phyloP scores from a whole-genome alignment of 2,797 vertebrate species.

The Acipenser oxyrinchus region DNA sequence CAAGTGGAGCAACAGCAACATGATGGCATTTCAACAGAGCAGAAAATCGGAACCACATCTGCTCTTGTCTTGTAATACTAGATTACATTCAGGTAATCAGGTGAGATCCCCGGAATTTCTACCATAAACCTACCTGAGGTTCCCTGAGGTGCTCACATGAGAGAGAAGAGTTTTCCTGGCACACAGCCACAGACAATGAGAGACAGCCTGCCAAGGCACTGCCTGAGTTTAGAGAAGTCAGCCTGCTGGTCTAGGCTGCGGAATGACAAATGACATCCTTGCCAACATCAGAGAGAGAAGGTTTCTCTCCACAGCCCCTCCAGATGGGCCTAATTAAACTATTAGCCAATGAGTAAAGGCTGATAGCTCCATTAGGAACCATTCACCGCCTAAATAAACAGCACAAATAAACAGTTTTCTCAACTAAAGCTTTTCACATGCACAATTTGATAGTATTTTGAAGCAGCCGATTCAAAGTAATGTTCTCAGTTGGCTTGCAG shows the following conservation, averaged over 20 bases:
- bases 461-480: conserved; percentile 1
- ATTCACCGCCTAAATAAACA: conserved; percentile 82
- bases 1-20: too few species aligned
- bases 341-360: conserved; percentile 80
- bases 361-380: conserved; percentile 92
- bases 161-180: too few species aligned
- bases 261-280: conserved; percentile 89
- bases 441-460: conserved; percentile 5
- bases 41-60: too few species aligned
- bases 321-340: conserved; percentile 99
- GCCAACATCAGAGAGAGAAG: conserved; percentile 66
- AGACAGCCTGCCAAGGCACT: too few species aligned
- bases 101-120: too few species aligned
- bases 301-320: conserved; percentile 74
- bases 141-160: too few species aligned
- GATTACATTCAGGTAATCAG: too few species aligned
- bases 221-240: too few species aligned
- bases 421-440: conserved; percentile 30
- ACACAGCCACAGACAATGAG: too few species aligned
- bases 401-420: conserved; percentile 62
- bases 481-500: conserved; percentile 3
- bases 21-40: too few species aligned
- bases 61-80: too few species aligned
- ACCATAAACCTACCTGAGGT: too few species aligned
- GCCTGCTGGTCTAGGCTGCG: neutral